Percentiles rank a stretch among this genome's conserved stretches.
Evolutionary conservation across 1,140 invertebrate genomes (phyloP).

Genomic region (Eueides isabella): DNA sequence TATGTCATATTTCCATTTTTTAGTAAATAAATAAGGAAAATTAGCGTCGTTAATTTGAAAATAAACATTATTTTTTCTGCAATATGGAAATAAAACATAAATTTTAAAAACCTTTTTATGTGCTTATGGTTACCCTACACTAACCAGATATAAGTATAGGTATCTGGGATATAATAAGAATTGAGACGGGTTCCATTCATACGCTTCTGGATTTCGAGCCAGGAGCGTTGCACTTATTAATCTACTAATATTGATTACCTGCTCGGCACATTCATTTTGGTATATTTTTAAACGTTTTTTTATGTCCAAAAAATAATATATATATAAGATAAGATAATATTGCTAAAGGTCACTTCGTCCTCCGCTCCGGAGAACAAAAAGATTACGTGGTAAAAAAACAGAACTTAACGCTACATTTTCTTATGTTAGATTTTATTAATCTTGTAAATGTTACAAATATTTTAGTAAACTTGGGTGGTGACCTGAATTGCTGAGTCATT

Average conservation of each 20-base stretch:
- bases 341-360: not conserved
- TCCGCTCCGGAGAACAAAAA: not conserved
- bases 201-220: conserved; percentile 38
- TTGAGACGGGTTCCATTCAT: conserved; percentile 41
- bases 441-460: not conserved
- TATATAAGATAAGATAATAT: not conserved
- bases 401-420: not conserved
- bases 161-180: conserved; percentile 40
- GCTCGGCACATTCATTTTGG: conserved; percentile 16
- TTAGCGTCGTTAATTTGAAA: no score
- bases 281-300: not conserved
- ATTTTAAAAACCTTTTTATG: not conserved
- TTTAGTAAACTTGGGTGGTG: not conserved
- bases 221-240: conserved; percentile 35
- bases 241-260: conserved; percentile 19
- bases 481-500: not conserved
- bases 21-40: no score
- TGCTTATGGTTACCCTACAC: not conserved
- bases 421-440: not conserved
- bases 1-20: no score
- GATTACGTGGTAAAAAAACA: not conserved
- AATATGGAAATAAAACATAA: not conserved
- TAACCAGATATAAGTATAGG: not conserved
- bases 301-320: not conserved
- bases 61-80: no score